phyloP scores from a whole-genome alignment of 2,888 invertebrate genomes.

The Cephalotes varians region DNA sequence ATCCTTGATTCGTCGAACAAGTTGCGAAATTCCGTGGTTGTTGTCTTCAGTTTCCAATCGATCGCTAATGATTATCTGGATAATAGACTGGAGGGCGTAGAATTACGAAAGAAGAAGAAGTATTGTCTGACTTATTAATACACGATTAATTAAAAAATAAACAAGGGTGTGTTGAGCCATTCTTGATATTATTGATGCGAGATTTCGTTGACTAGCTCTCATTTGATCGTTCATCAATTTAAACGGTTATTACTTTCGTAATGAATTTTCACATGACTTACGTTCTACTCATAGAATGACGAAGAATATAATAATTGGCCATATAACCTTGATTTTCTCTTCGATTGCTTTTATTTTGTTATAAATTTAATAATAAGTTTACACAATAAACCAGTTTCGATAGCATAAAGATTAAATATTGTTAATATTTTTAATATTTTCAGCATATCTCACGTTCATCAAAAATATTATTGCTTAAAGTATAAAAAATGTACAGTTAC shows the following conservation, averaged over 20 bases:
- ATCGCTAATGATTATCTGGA: conserved; percentile 60
- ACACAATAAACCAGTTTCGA: not conserved
- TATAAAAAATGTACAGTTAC: not conserved
- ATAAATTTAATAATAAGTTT: not conserved
- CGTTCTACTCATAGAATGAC: not conserved
- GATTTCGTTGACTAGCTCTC: conserved; percentile 63
- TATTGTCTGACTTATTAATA: conserved; percentile 64
- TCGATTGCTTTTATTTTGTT: not conserved
- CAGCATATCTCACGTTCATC: not conserved
- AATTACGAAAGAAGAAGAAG: conserved; percentile 29
- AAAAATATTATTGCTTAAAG: conserved; percentile 13
- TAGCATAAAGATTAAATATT: not conserved
- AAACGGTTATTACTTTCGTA: not conserved
- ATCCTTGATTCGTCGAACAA: conserved; percentile 9
- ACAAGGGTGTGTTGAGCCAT: conserved; percentile 65
- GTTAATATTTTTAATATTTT: not conserved
- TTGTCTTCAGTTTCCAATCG: conserved; percentile 55
- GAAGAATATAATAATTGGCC: not conserved
- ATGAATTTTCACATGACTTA: conserved; percentile 14
- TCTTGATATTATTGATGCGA: conserved; percentile 57
- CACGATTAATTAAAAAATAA: conserved; percentile 74
- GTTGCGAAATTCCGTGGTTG: conserved; percentile 23
- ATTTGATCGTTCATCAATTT: not conserved
- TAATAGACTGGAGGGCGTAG: conserved; percentile 55
- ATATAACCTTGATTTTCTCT: not conserved